phyloP scores from a whole-genome alignment of 2,888 invertebrate species.

The Agrotis exclamationis region DNA sequence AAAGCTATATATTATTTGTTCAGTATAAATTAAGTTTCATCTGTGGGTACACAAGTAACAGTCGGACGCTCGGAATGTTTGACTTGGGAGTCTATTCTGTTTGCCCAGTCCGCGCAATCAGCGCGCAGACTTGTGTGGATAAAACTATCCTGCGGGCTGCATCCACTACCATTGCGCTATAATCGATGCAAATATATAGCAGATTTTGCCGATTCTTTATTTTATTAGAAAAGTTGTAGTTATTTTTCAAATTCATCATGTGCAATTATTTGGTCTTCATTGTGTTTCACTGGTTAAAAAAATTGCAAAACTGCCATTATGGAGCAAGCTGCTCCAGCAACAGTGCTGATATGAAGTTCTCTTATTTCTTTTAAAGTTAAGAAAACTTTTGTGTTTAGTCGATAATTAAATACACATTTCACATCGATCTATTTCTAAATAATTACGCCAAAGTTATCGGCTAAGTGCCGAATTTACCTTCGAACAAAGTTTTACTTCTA shows the following conservation, averaged over 20 bases:
- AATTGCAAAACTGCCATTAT: too few relatives aligned
- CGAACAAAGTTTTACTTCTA: slow-evolving; percentile 35
- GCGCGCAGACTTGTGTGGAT: slow-evolving; percentile 63
- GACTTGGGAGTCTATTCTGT: slow-evolving; percentile 77
- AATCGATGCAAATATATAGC: slow-evolving; percentile 38
- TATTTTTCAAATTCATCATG: too few relatives aligned
- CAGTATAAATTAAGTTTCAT: slow-evolving; percentile 67
- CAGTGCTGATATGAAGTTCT: too few relatives aligned
- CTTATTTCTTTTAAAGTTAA: too few relatives aligned
- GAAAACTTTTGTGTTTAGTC: background rate
- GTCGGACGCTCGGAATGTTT: slow-evolving; percentile 70
- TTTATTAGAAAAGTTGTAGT: background rate
- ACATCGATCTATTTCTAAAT: slow-evolving; percentile 22
- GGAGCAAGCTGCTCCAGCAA: too few relatives aligned
- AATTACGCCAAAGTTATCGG: slow-evolving; percentile 19
- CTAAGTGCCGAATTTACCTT: slow-evolving; percentile 37
- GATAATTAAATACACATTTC: slow-evolving; percentile 26
- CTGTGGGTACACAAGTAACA: slow-evolving; percentile 63
- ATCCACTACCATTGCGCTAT: slow-evolving; percentile 43
- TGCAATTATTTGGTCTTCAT: too few relatives aligned
- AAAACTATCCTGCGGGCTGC: slow-evolving; percentile 60
- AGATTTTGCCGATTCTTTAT: background rate
- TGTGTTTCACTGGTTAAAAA: too few relatives aligned
- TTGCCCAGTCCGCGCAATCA: slow-evolving; percentile 82
- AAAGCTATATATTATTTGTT: slow-evolving; percentile 52